Percentiles rank a stretch among this genome's conserved stretches.
Evolutionary conservation across 2,797 vertebrate species (phyloP).

Genomic region (Typhlichthys eigenmanni): DNA sequence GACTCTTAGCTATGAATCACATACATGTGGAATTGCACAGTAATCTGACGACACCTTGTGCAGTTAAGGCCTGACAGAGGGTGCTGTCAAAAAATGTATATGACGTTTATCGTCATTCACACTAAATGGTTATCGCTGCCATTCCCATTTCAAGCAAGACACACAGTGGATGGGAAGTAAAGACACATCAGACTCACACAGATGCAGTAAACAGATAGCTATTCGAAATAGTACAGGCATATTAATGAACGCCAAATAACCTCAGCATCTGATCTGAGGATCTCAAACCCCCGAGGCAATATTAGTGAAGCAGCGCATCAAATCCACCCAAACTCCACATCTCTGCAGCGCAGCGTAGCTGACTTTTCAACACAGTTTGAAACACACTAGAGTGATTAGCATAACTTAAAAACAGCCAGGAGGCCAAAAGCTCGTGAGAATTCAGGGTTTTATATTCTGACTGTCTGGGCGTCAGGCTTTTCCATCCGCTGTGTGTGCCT

Average conservation of each 20-base stretch:
- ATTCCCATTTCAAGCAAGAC: conserved; percentile 12
- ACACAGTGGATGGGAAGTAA: background rate
- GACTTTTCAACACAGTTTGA: conserved; percentile 8
- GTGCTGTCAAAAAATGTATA: background rate
- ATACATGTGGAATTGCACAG: background rate
- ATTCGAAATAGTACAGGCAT: background rate
- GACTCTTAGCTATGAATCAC: background rate
- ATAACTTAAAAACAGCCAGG: background rate
- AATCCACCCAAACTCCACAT: conserved; percentile 19
- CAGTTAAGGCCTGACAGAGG: background rate
- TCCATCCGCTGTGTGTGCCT: conserved; percentile 17
- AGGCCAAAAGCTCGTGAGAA: conserved; percentile 2
- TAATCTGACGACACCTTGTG: background rate
- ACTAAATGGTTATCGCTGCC: conserved; percentile 4
- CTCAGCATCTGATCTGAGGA: conserved; percentile 11
- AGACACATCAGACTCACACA: background rate
- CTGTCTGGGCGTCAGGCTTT: conserved; percentile 22
- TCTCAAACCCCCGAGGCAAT: conserved; percentile 18
- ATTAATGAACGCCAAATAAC: background rate
- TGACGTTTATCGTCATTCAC: conserved; percentile 6
- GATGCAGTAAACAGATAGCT: background rate
- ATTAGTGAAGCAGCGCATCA: conserved; percentile 9
- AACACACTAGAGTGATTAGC: conserved; percentile 1
- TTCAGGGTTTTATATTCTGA: background rate
- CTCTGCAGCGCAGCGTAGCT: background rate